A percentile compares a stretch with the other conserved stretches of the same genome.
phyloP scores from a whole-genome alignment of 92 coral and sea anemone genomes.

The Ricordea florida region DNA sequence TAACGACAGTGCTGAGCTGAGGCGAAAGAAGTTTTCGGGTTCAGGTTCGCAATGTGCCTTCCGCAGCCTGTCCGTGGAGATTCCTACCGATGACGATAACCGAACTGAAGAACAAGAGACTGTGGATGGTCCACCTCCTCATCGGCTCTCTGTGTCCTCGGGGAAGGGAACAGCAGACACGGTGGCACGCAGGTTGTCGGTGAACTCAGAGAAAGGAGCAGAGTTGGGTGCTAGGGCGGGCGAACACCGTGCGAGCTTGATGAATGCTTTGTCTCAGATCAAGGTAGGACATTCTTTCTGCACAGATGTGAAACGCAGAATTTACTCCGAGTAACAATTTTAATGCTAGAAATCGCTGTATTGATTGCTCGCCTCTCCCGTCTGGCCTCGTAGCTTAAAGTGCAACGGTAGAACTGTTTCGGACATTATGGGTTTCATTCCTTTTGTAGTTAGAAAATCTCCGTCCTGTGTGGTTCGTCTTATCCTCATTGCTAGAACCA shows the following conservation, averaged over 20 bases:
- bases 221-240: neutral
- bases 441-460: no score
- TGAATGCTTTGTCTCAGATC: constrained; percentile 82
- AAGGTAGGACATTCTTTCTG: constrained; percentile 50
- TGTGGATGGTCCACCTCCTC: no score
- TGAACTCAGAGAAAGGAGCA: neutral
- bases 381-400: no score
- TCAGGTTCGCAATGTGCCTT: constrained; percentile 56
- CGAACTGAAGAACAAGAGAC: neutral
- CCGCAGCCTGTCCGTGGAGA: constrained; percentile 44
- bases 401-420: no score
- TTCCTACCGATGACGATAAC: constrained; percentile 25
- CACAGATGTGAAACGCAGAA: neutral
- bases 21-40: constrained; percentile 46
- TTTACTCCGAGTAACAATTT: neutral
- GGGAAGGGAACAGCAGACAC: neutral
- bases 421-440: no score
- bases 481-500: no score
- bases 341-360: no score
- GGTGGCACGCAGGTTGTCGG: constrained; percentile 6
- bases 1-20: constrained; percentile 59
- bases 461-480: no score
- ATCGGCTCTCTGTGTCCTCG: no score
- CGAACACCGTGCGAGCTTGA: constrained; percentile 68
- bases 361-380: no score